phyloP scores from a whole-genome alignment of 1,140 invertebrate genomes.

The Achatina immaculata region DNA sequence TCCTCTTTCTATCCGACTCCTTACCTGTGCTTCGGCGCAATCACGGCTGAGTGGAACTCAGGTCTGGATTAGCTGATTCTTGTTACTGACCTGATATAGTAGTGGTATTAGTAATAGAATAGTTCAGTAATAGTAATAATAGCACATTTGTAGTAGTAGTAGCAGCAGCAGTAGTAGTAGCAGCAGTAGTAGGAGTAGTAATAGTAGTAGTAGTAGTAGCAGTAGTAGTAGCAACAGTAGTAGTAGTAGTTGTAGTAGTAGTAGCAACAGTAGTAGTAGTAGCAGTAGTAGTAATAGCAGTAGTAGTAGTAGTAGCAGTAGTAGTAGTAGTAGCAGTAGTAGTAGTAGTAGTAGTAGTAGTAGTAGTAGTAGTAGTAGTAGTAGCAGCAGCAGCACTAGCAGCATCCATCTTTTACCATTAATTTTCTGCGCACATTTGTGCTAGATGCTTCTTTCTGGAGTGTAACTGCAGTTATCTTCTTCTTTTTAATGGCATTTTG shows the following conservation, averaged over 20 bases:
- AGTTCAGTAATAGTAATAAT: background rate
- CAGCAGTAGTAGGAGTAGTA: background rate
- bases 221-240: constrained; percentile 15
- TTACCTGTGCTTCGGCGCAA: no score
- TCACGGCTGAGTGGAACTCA: no score
- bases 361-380: background rate
- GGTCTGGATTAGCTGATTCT: no score
- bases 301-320: constrained; percentile 21
- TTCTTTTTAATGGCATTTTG: no score
- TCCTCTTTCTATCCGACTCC: no score
- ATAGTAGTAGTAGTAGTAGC: constrained; percentile 14
- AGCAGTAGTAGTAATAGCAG: constrained; percentile 19
- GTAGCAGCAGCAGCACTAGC: background rate
- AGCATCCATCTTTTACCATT: no score
- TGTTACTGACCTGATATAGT: background rate
- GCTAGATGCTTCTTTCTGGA: no score
- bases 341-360: constrained; percentile 16
- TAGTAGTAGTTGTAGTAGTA: constrained; percentile 22
- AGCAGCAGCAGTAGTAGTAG: background rate
- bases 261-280: constrained; percentile 22
- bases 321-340: constrained; percentile 5
- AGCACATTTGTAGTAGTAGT: background rate
- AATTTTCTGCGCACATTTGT: no score
- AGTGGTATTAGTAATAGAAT: background rate
- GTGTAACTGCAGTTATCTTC: no score